Evolutionary conservation across 2,888 invertebrate genomes (phyloP), one percentile per base, ranked within the genome.

Genomic region (Sialis lutaria): DNA sequence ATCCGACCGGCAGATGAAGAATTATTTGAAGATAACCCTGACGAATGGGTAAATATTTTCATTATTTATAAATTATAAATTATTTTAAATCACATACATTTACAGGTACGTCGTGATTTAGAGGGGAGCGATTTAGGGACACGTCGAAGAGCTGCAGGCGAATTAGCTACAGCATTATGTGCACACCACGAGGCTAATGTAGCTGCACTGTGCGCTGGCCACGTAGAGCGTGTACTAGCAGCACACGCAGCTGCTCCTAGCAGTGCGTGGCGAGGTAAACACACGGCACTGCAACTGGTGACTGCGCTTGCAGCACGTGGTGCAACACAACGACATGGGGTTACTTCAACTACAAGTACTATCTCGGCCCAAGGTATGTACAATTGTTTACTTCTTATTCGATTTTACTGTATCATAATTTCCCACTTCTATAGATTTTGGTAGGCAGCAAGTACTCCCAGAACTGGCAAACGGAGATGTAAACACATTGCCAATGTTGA

Each of bases 81-180:
- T 22, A 22, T 22, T 22, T 96, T 22, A 22, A 22, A 22, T 22
- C 2, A 22, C 4, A 2, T 22, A 22, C 2, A 22, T 22, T 22
- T 22, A 22, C 22, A 92, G 60, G 91, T 93, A 51, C 73, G 92
- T 4, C 72, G 93, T 33, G 98, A 98, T 66, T 91, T 99, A 52
- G 98, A 98, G 69, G 97, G 97, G 6, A 93, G 95, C 6, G 98
- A 99, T 67, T 85, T 95, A 50, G 96, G 96, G 64, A 98, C 98
- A 0, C 72, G 98, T 45, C 74, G 98, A 30, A 74, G 97, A 52
- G 90, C 98, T 30, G 96, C 97, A 42, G 95, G 96, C 67, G 97
- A 99, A 71, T 74, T 98, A 47, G 96, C 98, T 22, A 85, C 87
- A 60, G 86, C 92, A 0, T 70, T 99, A 2, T 87, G 90, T 22